phyloP scores from a whole-genome alignment of 2,888 invertebrate species.

The Lasius fuliginosus region DNA sequence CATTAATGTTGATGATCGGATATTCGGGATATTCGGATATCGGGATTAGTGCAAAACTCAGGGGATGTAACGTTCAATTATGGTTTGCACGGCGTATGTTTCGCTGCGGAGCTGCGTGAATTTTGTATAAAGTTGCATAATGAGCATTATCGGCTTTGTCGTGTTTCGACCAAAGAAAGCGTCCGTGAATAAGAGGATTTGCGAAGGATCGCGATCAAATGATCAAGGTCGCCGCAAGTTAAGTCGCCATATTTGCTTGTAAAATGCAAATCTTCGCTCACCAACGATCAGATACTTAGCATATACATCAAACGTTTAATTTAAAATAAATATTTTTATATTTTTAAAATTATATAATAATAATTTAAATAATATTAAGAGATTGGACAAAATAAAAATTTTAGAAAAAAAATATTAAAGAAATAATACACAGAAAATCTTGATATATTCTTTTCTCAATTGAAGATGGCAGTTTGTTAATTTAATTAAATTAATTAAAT shows the following conservation, averaged over 20 bases:
- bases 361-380: not conserved
- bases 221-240: constrained; percentile 34
- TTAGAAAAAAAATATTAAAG: not conserved
- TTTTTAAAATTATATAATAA: not conserved
- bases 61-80: constrained; percentile 37
- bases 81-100: constrained; percentile 14
- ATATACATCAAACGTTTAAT: not conserved
- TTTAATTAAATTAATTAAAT: too few species aligned
- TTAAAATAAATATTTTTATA: not conserved
- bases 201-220: constrained; percentile 1
- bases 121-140: constrained; percentile 50
- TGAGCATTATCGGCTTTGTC: constrained; percentile 44
- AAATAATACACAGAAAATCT: not conserved
- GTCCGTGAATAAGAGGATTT: constrained; percentile 41
- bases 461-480: not conserved
- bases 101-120: constrained; percentile 12
- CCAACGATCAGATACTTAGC: not conserved
- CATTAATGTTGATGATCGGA: constrained; percentile 33
- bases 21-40: constrained; percentile 7
- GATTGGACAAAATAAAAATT: not conserved
- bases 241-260: not conserved
- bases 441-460: not conserved
- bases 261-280: not conserved
- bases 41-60: constrained; percentile 33
- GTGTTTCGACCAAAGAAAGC: constrained; percentile 23